A percentile compares a stretch with the other conserved stretches of the same genome.
phyloP scores from a whole-genome alignment of 1,140 invertebrate species.

The Drosophila neocordata region DNA sequence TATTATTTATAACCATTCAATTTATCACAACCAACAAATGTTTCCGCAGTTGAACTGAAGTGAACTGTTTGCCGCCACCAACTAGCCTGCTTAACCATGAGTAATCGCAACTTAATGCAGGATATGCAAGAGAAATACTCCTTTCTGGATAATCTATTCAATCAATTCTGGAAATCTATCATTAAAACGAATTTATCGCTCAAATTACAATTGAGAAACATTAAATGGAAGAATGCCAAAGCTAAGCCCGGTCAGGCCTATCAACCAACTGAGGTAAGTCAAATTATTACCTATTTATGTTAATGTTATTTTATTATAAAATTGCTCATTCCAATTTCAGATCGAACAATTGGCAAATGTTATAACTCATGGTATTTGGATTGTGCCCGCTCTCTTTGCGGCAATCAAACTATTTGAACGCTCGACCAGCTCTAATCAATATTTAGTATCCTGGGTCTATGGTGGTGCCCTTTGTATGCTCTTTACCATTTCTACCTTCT shows the following conservation, averaged over 20 bases:
- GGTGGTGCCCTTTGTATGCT: slow-evolving; percentile 92
- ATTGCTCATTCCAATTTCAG: slow-evolving; percentile 69
- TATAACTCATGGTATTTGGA: slow-evolving; percentile 94
- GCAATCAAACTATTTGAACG: slow-evolving; percentile 89
- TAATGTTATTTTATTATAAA: not conserved
- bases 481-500: slow-evolving; percentile 95
- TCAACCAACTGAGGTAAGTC: slow-evolving; percentile 84
- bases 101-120: slow-evolving; percentile 52
- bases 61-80: not conserved
- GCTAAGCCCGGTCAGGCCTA: slow-evolving; percentile 84
- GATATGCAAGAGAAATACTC: slow-evolving; percentile 72
- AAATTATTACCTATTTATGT: not conserved
- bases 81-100: slow-evolving; percentile 33
- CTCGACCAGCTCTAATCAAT: slow-evolving; percentile 89
- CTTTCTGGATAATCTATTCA: slow-evolving; percentile 71
- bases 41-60: slow-evolving; percentile 20
- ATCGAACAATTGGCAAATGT: slow-evolving; percentile 96
- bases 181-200: slow-evolving; percentile 65
- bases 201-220: slow-evolving; percentile 63
- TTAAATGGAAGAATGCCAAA: slow-evolving; percentile 84
- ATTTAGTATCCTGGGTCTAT: slow-evolving; percentile 92
- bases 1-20: slow-evolving; percentile 8
- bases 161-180: slow-evolving; percentile 73
- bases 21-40: slow-evolving; percentile 22
- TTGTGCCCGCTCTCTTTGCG: slow-evolving; percentile 91